Percentiles rank a stretch among this genome's conserved stretches.
phyloP scores from a whole-genome alignment of 2,113 vertebrate species.

The Crotalus viridis region DNA sequence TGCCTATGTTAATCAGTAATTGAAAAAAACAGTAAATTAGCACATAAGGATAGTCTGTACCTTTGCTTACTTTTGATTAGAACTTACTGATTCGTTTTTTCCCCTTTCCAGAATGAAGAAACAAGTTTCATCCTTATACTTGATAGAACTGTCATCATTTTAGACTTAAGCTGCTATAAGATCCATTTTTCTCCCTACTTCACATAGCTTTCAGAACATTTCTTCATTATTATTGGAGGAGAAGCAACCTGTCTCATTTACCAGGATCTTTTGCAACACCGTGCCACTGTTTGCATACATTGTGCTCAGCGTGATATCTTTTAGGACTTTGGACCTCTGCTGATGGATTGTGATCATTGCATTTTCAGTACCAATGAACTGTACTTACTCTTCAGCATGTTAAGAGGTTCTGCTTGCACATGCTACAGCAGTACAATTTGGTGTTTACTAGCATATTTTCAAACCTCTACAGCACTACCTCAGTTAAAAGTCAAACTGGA shows the following conservation, averaged over 20 bases:
- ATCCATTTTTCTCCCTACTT: conserved; percentile 46
- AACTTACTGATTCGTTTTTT: conserved; percentile 38
- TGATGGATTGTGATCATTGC: conserved; percentile 51
- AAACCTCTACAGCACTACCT: conserved; percentile 87
- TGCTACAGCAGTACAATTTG: conserved; percentile 65
- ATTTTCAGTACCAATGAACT: conserved; percentile 60
- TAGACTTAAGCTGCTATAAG: conserved; percentile 69
- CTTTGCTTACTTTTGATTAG: background rate
- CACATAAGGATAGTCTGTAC: background rate
- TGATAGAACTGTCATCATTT: conserved; percentile 44
- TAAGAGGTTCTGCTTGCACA: conserved; percentile 57
- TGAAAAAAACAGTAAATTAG: background rate
- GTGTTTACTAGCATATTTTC: conserved; percentile 68
- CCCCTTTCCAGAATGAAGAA: conserved; percentile 73
- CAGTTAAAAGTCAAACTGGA: conserved; percentile 80
- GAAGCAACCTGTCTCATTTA: conserved; percentile 52
- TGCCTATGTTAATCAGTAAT: background rate
- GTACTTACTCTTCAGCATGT: conserved; percentile 61
- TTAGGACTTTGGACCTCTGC: conserved; percentile 47
- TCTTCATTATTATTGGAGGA: conserved; percentile 51
- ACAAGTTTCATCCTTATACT: conserved; percentile 48
- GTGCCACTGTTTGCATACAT: conserved; percentile 56
- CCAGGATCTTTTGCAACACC: conserved; percentile 48
- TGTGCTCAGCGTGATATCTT: conserved; percentile 44
- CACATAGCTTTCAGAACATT: conserved; percentile 48